These are phyloP conservation scores for Philaethria dido DNA, from an alignment of 2,888 invertebrate genomes.

Conservation along the genomic window DNA sequence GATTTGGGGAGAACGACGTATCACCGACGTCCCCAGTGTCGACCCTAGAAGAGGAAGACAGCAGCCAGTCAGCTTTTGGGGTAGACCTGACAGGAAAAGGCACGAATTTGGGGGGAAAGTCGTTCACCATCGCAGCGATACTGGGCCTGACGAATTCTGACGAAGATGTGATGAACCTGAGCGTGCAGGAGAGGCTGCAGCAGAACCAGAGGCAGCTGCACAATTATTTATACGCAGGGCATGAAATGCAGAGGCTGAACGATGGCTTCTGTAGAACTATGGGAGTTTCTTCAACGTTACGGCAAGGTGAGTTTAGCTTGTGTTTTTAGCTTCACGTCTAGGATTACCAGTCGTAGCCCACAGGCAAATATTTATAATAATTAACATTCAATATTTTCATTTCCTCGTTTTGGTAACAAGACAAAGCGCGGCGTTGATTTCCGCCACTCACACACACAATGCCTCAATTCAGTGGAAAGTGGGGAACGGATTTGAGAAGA, in stretches of 20 bases:
- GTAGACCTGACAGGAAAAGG: constrained; percentile 76
- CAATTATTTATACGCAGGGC: constrained; percentile 71
- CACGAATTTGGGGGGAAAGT: constrained; percentile 84
- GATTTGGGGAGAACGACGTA: constrained; percentile 57
- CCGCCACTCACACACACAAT: too few species aligned
- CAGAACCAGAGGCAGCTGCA: constrained; percentile 72
- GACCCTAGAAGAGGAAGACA: constrained; percentile 70
- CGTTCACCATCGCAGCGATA: constrained; percentile 95
- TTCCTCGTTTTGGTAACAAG: too few species aligned
- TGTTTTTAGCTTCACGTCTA: not conserved
- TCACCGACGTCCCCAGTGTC: constrained; percentile 68
- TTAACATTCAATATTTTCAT: too few species aligned
- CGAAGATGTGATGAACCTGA: constrained; percentile 81
- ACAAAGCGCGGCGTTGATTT: too few species aligned
- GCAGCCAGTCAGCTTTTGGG: constrained; percentile 69
- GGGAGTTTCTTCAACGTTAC: constrained; percentile 58
- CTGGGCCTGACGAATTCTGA: constrained; percentile 87
- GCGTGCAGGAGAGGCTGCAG: constrained; percentile 79
- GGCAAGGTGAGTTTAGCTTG: constrained; percentile 68
- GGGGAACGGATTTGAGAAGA: too few species aligned
- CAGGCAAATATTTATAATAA: too few species aligned
- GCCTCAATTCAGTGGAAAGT: too few species aligned
- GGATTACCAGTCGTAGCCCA: too few species aligned
- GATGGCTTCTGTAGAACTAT: constrained; percentile 71
- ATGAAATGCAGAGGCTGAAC: constrained; percentile 70